Base-by-base conservation (phyloP, 1,140 invertebrate species). In the Pseudomyrmex cubaensis region DNA sequence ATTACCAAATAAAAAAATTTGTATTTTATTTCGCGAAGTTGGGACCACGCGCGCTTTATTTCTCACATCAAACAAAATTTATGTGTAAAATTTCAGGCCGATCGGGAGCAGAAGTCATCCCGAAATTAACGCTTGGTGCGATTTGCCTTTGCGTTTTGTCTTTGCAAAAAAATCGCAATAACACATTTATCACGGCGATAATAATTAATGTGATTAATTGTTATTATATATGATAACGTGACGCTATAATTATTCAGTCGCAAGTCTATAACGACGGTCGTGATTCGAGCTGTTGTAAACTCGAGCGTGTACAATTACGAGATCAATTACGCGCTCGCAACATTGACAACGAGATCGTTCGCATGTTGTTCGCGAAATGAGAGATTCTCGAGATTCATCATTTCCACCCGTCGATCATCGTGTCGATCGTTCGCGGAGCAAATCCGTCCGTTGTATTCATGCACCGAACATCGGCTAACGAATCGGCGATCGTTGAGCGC, bases 401-500 rank as follows among this genome's bases (percentile, higher is more conserved):
- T 35, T 35, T 35, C 35, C 35, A 35, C 5, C 5, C 35, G 35
- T 35, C 35, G 35, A 35, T 35, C 35, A 35, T 35, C 35, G 35
- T 35, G 5, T 7, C 35, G 35, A 48, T 5, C 10, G 15, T 48
- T 74, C 35, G 35, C 35, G 10, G 2, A 48, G 56, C n/a, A 74
- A 15, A 35, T 52, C 10, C 13, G 56, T 25, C 22, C 8, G 10
- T 15, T 15, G 7, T 2, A 13, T 1, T n/a, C n/a, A 12, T 15
- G 35, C 35, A 7, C 35, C 25, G 50, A 35, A 15, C 64, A 22
- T 69, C 46, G 0, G 15, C 20, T 17, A 59, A 25, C 25, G 17
- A 70, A 80, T 70, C 52, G 52, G n/a, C 15, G 35, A 35, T 69
- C 20, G 44, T 78, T 70, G 54, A 61, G 20, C 44, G 76, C 15